Conservation (phyloP, 2,797 vertebrate genomes). For the Clarias pachynema region DNA sequence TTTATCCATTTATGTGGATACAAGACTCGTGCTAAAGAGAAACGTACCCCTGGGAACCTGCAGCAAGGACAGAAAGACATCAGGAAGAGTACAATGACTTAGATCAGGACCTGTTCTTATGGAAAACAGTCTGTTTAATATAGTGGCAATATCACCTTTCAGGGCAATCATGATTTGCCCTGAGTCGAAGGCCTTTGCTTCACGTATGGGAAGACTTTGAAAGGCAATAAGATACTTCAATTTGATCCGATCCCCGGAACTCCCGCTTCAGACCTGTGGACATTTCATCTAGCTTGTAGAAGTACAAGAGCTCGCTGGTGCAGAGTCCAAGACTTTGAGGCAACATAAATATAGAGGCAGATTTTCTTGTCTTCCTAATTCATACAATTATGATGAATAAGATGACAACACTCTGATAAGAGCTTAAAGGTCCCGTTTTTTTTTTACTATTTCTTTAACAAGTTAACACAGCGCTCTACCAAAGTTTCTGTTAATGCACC, state of each 20-base stretch:
- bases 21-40: not conserved
- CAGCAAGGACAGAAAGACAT: not conserved
- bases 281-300: not conserved
- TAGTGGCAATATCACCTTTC: not conserved
- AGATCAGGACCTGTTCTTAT: not conserved
- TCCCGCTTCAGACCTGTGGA: not conserved
- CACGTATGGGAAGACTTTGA: not conserved
- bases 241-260: not conserved
- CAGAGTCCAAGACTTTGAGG: not conserved
- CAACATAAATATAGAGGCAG: not conserved
- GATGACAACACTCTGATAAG: not conserved
- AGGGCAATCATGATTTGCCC: not conserved
- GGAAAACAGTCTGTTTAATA: not conserved
- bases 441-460: no score
- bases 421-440: not conserved
- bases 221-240: not conserved
- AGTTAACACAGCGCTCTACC: no score
- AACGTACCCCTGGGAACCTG: not conserved
- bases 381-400: not conserved
- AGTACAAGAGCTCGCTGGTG: not conserved
- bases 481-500: no score
- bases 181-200: not conserved
- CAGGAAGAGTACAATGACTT: not conserved
- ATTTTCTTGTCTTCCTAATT: not conserved
- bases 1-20: not conserved